Evolutionary conservation across 2,888 invertebrate species (phyloP).

Genomic region (Plemyria rubiginata): DNA sequence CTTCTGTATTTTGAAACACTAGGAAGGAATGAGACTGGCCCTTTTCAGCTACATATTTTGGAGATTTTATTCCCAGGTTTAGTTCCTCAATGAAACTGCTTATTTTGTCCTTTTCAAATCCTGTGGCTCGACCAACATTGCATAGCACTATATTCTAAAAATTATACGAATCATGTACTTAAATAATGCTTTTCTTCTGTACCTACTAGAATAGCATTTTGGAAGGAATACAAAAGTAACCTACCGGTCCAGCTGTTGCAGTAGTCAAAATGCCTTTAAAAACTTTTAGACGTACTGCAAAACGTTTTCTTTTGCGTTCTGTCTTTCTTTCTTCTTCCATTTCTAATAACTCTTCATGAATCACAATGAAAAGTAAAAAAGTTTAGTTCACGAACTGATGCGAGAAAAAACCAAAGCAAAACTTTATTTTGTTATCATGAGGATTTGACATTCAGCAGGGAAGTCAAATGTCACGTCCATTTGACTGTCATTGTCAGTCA

Average conservation of each 20-base stretch:
- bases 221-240: constrained; percentile 42
- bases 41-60: constrained; percentile 88
- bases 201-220: no score
- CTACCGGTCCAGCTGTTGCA: constrained; percentile 59
- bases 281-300: constrained; percentile 66
- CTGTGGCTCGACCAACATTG: constrained; percentile 94
- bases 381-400: no score
- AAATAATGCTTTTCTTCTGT: no score
- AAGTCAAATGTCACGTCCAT: no score
- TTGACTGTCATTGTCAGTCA: no score
- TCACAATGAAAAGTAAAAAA: background rate
- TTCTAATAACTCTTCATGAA: background rate
- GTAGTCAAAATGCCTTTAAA: constrained; percentile 64
- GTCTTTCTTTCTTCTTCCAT: constrained; percentile 67
- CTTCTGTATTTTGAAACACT: constrained; percentile 78
- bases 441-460: no score
- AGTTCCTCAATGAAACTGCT: constrained; percentile 84
- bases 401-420: no score
- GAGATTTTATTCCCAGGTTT: constrained; percentile 78
- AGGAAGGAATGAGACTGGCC: constrained; percentile 94
- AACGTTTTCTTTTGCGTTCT: constrained; percentile 69
- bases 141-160: constrained; percentile 89
- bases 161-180: no score
- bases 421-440: no score
- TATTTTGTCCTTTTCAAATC: constrained; percentile 88